Conservation (phyloP, 2,888 invertebrate species). For the Lagria hirta region DNA sequence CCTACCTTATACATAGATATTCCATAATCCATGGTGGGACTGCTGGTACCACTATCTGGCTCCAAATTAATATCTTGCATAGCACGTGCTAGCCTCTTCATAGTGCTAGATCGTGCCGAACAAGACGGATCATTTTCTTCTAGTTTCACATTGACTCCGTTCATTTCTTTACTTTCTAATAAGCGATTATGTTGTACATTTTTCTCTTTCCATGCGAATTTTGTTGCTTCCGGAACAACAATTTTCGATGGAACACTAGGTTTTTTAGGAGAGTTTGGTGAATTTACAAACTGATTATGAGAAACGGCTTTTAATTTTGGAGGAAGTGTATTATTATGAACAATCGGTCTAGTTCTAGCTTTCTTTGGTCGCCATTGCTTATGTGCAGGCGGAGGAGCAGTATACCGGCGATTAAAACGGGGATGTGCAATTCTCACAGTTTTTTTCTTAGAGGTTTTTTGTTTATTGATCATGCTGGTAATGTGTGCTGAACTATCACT, state of each 20-base stretch:
- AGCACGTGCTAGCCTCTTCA: constrained; percentile 35
- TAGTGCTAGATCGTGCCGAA: constrained; percentile 31
- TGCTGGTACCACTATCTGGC: constrained; percentile 42
- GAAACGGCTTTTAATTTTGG: constrained; percentile 39
- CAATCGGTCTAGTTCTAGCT: too few species aligned
- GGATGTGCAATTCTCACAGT: constrained; percentile 19
- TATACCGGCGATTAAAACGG: constrained; percentile 4
- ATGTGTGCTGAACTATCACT: constrained; percentile 64
- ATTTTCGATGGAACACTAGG: constrained; percentile 31
- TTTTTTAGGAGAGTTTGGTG: constrained; percentile 7
- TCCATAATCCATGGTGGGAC: constrained; percentile 38
- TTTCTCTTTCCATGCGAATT: background rate
- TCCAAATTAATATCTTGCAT: constrained; percentile 41
- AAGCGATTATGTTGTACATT: too few species aligned
- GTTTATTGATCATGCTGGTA: constrained; percentile 51
- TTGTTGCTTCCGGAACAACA: constrained; percentile 31
- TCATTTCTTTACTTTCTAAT: too few species aligned
- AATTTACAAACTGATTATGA: constrained; percentile 45
- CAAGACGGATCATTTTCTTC: constrained; percentile 8
- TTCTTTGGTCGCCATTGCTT: constrained; percentile 43
- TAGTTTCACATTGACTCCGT: too few species aligned
- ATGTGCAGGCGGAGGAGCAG: constrained; percentile 12
- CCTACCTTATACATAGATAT: too few species aligned
- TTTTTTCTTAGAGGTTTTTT: constrained; percentile 42
- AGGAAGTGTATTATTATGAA: constrained; percentile 5